Base-by-base conservation (phyloP, 2,113 vertebrate genomes). In the Solea senegalensis region DNA sequence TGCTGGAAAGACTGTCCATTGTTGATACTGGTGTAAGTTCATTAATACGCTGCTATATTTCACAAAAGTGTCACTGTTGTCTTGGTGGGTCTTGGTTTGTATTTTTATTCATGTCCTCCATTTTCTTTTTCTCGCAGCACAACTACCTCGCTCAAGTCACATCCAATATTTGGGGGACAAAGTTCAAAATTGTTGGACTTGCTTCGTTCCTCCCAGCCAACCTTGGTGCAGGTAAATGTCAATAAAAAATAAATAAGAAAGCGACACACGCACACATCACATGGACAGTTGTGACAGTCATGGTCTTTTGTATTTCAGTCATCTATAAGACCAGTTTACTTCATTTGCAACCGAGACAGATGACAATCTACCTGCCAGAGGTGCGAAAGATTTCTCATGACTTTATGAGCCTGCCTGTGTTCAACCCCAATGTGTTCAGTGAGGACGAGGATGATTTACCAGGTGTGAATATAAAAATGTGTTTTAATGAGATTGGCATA, bases 141-240 rank as follows among this genome's bases (percentile, higher is more conserved):
- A 99, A 96, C 92, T 99, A 99, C 86, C 96, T 99, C 81, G 98
- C 98, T 95, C 97, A 99, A 92, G 98, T 99, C 87, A 99, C 98
- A 26, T 99, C 98, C 75, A 99, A 99, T 88, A 99, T 99, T 81
- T 99, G 98, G 98, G 97, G 98, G 84, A 99, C 98, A 72, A 99
- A 99, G 91, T 99, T 99, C 91, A 99, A 99, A 94, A 99, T 99
- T 62, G 97, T 99, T 58, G 98, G 98, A 73, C 95, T 99, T 90
- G 97, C 98, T 71, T 94, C 97, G 61, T 99, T 99, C 90, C 95
- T 99, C 77, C 97, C 98, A 72, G 94, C 96, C 77, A 99, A 98
- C 89, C 96, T 99, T n/a, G 98, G 98, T 83, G 97, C 97, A 96
- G 98, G 98, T 99, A 96, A 72, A 15, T 52, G 34, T 55, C 8